A percentile compares a stretch with the other conserved stretches of the same genome.
phyloP scores from a whole-genome alignment of 2,113 vertebrate species.

The Apteryx mantelli region DNA sequence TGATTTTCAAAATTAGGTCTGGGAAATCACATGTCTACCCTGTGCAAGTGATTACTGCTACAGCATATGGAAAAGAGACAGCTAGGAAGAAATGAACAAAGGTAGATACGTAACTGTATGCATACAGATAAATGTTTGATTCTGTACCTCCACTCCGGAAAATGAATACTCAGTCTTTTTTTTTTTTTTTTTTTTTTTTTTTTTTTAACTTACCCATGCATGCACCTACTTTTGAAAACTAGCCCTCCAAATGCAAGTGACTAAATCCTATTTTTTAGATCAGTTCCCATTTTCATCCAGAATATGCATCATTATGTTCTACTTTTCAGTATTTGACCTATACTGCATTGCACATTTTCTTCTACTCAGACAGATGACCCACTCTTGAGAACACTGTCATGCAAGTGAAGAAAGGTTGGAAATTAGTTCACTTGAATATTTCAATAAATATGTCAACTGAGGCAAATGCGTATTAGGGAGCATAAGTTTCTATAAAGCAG shows the following conservation, averaged over 20 bases:
- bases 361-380: background rate
- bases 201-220: background rate
- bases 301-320: background rate
- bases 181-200: background rate
- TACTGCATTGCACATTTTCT: background rate
- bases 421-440: background rate
- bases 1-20: slow-evolving; percentile 8
- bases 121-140: background rate
- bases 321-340: background rate
- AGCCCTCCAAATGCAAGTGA: background rate
- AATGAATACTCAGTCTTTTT: background rate
- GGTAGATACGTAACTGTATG: background rate
- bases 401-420: background rate
- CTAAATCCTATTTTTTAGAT: background rate
- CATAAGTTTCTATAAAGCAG: background rate
- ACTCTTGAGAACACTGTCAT: background rate
- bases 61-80: background rate
- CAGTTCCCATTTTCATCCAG: background rate
- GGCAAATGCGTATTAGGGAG: background rate
- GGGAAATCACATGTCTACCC: background rate
- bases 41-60: background rate
- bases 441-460: background rate
- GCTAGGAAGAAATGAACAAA: background rate
- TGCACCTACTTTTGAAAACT: background rate
- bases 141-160: background rate